These are phyloP conservation scores for Carassius auratus DNA, from an alignment of 2,113 vertebrate species.

Conservation along the genomic window DNA sequence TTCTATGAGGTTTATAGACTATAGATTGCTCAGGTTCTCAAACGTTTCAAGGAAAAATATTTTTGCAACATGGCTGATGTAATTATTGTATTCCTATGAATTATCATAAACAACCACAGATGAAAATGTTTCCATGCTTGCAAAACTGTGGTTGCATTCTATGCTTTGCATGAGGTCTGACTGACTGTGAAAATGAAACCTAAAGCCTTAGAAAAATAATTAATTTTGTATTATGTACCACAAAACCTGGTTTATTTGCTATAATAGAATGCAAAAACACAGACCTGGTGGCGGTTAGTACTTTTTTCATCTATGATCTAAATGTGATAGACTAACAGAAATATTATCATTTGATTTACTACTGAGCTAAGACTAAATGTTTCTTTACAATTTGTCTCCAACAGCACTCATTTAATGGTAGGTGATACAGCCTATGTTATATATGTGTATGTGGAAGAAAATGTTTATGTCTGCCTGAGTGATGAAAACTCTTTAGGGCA, in stretches of 20 bases:
- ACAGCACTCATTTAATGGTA: background rate
- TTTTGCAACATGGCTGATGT: constrained; percentile 48
- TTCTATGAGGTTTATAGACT: background rate
- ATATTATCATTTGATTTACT: background rate
- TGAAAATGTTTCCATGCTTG: constrained; percentile 46
- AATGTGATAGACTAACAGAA: background rate
- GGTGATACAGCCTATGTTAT: background rate
- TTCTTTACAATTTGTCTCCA: background rate
- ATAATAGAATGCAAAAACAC: constrained; percentile 8
- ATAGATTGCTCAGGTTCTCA: constrained; percentile 53
- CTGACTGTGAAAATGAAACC: constrained; percentile 64
- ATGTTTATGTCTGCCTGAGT: constrained; percentile 24
- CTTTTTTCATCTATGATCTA: background rate
- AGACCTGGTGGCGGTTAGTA: background rate
- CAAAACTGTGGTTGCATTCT: constrained; percentile 62
- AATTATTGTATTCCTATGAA: constrained; percentile 55
- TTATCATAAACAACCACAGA: constrained; percentile 58
- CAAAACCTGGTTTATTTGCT: constrained; percentile 28
- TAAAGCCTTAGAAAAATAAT: constrained; percentile 57
- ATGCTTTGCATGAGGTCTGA: constrained; percentile 51
- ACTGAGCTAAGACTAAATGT: background rate
- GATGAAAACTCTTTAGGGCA: background rate
- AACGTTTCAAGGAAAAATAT: constrained; percentile 50
- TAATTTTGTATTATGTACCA: constrained; percentile 43
- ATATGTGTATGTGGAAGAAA: background rate